phyloP scores from a whole-genome alignment of 1,140 invertebrate species.

The Anoplolepis gracilipes region DNA sequence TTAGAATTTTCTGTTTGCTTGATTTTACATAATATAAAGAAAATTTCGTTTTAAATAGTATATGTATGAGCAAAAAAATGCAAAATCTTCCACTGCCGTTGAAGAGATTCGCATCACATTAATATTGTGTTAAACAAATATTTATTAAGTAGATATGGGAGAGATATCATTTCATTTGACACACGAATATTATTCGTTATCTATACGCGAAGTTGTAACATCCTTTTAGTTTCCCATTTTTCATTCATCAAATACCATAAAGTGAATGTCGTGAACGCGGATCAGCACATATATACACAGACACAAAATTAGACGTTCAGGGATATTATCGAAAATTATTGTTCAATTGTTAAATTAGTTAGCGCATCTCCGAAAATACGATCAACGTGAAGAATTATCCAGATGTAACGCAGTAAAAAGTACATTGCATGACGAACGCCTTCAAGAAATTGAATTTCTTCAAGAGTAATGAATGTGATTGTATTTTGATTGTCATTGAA shows the following conservation, averaged over 20 bases:
- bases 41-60: neutral
- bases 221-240: slow-evolving; percentile 11
- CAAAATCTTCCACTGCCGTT: slow-evolving; percentile 59
- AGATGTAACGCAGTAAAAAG: neutral
- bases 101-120: slow-evolving; percentile 9
- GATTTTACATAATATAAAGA: neutral
- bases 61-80: slow-evolving; percentile 23
- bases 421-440: slow-evolving; percentile 12
- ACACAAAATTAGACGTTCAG: slow-evolving; percentile 23
- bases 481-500: slow-evolving; percentile 33
- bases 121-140: slow-evolving; percentile 5
- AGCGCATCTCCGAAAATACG: neutral
- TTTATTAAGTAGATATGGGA: slow-evolving; percentile 2
- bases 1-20: slow-evolving; percentile 12
- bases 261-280: neutral
- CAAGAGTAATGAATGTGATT: slow-evolving; percentile 16
- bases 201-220: neutral
- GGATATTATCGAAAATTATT: neutral
- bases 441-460: slow-evolving; percentile 25
- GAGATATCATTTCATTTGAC: neutral
- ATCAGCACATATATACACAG: slow-evolving; percentile 24
- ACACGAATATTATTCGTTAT: neutral
- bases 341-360: neutral
- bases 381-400: neutral
- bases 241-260: neutral